These are phyloP conservation scores for Proteles cristata DNA, from an alignment of 2,113 vertebrate genomes.

Conservation along the genomic window DNA sequence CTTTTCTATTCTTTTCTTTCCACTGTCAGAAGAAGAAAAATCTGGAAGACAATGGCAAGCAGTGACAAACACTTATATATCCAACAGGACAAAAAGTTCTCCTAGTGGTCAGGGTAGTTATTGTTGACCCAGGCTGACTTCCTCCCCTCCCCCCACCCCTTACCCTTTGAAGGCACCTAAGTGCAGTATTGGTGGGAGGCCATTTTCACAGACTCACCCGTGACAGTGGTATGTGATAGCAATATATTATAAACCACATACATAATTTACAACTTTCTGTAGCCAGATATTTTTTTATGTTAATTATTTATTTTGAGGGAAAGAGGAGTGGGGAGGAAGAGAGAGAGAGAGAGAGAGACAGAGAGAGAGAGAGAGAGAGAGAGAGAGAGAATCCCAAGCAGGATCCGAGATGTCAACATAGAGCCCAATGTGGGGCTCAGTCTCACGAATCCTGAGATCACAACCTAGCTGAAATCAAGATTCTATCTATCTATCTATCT, in stretches of 20 bases:
- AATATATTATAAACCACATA: neutral
- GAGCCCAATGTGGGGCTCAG: too few species aligned
- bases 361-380: too few species aligned
- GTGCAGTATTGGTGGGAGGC: too few species aligned
- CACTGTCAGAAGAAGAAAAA: slow-evolving; percentile 40
- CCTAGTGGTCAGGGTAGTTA: neutral
- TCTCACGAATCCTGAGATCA: too few species aligned
- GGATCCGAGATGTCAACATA: too few species aligned
- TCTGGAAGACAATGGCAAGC: neutral
- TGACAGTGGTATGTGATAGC: neutral
- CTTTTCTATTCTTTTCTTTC: slow-evolving; percentile 52
- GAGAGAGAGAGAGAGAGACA: too few species aligned
- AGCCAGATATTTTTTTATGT: neutral
- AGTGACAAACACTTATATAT: neutral
- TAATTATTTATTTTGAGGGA: too few species aligned
- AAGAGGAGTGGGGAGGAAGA: too few species aligned
- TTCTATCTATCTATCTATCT: too few species aligned
- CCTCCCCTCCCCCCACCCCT: too few species aligned
- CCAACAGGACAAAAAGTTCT: neutral
- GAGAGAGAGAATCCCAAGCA: too few species aligned
- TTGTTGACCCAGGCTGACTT: neutral
- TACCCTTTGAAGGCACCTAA: neutral
- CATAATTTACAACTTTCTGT: neutral
- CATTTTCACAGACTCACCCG: neutral
- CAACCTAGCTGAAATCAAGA: too few species aligned